Conservation (phyloP, 2,888 invertebrate genomes). For the Deilephila porcellus region DNA sequence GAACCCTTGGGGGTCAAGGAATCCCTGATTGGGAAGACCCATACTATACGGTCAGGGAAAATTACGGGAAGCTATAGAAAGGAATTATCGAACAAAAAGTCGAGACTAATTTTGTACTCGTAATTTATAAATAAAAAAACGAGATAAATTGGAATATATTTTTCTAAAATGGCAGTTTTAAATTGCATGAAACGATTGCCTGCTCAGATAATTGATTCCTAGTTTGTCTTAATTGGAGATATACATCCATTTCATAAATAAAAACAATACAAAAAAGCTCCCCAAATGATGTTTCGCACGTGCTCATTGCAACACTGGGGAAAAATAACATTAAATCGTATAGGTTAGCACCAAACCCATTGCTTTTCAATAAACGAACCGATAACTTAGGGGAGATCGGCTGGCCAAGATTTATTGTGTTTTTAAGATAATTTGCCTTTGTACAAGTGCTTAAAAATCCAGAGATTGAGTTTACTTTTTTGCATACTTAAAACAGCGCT, state of each 20-base stretch:
- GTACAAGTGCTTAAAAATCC: neutral
- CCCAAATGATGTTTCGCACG: slow-evolving; percentile 49
- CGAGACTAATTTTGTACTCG: neutral
- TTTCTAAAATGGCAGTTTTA: neutral
- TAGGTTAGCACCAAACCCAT: slow-evolving; percentile 53
- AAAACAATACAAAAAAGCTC: too few relatives aligned
- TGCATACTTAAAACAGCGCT: neutral
- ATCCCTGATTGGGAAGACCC: too few relatives aligned
- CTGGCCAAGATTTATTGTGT: neutral
- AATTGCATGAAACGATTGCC: neutral
- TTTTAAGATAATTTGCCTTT: neutral
- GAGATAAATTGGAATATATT: neutral
- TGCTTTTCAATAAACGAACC: slow-evolving; percentile 76
- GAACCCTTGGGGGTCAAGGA: too few relatives aligned
- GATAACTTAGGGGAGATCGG: slow-evolving; percentile 65
- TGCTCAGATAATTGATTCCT: too few relatives aligned
- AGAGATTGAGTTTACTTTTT: neutral
- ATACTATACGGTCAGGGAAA: too few relatives aligned
- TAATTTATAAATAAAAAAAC: neutral
- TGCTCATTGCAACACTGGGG: slow-evolving; percentile 78
- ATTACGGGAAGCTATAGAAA: slow-evolving; percentile 1
- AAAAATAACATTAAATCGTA: slow-evolving; percentile 80
- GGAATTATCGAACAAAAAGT: neutral
- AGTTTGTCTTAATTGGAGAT: too few relatives aligned
- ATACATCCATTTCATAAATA: too few relatives aligned